A percentile compares a stretch with the other conserved stretches of the same genome.
phyloP scores from a whole-genome alignment of 23 tunicate genomes.

The Styela plicata region DNA sequence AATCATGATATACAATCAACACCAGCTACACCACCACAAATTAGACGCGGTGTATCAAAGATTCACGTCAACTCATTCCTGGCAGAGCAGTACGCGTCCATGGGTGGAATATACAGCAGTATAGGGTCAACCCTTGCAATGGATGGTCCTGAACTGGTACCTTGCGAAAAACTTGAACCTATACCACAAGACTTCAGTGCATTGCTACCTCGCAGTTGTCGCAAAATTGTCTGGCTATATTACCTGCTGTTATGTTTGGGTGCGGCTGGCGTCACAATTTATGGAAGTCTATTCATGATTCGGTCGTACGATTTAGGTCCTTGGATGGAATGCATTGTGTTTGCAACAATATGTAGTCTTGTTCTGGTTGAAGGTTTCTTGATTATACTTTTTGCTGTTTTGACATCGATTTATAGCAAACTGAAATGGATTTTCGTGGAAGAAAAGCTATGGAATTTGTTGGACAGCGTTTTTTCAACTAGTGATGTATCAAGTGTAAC shows the following conservation, averaged over 20 bases:
- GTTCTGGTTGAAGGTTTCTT: conserved; percentile 38
- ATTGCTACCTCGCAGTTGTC: conserved; percentile 52
- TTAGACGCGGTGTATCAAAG: no score
- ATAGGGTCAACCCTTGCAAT: conserved; percentile 32
- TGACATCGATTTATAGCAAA: conserved; percentile 24
- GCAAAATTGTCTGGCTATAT: conserved; percentile 53
- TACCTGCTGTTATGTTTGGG: conserved; percentile 9
- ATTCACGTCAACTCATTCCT: background rate
- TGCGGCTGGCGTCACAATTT: conserved; percentile 19
- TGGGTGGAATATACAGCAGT: conserved; percentile 11
- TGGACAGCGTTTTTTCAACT: conserved; percentile 9
- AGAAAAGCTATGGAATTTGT: background rate
- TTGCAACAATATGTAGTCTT: conserved; percentile 46
- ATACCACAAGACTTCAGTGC: conserved; percentile 28
- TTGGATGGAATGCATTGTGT: conserved; percentile 57
- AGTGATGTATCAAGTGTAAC: background rate
- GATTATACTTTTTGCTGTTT: conserved; percentile 23
- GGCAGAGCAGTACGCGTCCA: conserved; percentile 13
- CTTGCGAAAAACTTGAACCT: conserved; percentile 84
- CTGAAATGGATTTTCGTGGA: background rate
- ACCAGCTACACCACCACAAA: no score
- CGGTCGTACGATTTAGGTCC: conserved; percentile 21
- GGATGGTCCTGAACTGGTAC: conserved; percentile 71
- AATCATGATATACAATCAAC: background rate
- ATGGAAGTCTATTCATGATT: conserved; percentile 19